These are phyloP conservation scores for Amiota mariae DNA, from an alignment of 2,888 invertebrate genomes.

Conservation along the genomic window DNA sequence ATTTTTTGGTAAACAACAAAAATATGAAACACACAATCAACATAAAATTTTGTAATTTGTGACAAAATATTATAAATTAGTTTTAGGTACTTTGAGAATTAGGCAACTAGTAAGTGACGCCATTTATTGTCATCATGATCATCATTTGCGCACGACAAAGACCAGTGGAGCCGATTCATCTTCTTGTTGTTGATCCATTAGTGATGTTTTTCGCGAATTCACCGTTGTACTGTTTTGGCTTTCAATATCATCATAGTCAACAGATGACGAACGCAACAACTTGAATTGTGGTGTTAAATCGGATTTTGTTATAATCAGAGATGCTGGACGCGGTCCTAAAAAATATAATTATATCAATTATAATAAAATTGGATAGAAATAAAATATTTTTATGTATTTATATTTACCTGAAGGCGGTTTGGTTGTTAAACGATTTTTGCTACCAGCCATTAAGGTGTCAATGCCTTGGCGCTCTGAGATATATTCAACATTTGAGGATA, in stretches of 20 bases:
- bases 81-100: conserved; percentile 20
- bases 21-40: no score
- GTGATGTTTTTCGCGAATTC: conserved; percentile 50
- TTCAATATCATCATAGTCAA: conserved; percentile 73
- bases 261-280: conserved; percentile 71
- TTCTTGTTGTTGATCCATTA: conserved; percentile 69
- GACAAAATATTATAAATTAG: conserved; percentile 9
- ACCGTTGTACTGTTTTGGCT: conserved; percentile 61
- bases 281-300: conserved; percentile 71
- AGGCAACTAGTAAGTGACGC: neutral
- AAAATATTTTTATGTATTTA: neutral
- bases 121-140: conserved; percentile 21
- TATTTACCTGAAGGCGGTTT: conserved; percentile 66
- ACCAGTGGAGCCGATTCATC: conserved; percentile 72
- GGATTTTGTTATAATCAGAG: conserved; percentile 70
- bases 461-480: conserved; percentile 62
- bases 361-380: neutral
- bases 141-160: conserved; percentile 70
- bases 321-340: conserved; percentile 71
- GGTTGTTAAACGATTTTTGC: conserved; percentile 53
- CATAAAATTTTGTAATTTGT: no score
- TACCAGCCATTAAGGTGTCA: conserved; percentile 49
- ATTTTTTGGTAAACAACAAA: no score
- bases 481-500: conserved; percentile 68
- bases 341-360: neutral